Evolutionary conservation across 1,140 invertebrate species (phyloP).

Genomic region (Bombyx mandarina): DNA sequence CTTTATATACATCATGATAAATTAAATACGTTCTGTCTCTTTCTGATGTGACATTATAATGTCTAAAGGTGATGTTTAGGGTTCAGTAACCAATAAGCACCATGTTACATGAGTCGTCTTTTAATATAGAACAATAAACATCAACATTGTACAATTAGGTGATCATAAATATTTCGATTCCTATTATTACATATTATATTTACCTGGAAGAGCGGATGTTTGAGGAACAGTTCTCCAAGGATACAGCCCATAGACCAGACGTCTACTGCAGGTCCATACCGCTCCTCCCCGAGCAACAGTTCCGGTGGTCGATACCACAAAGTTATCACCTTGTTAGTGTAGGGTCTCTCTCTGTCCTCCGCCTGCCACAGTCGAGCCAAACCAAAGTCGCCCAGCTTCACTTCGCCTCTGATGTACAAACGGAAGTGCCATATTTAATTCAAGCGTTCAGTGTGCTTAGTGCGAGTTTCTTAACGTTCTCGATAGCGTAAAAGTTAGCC

Average conservation of each 20-base stretch:
- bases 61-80: too few species aligned
- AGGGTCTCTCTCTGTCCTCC: constrained; percentile 94
- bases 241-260: constrained; percentile 99
- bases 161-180: too few species aligned
- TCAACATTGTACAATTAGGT: too few species aligned
- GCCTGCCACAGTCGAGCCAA: constrained; percentile 96
- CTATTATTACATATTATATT: not conserved
- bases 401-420: constrained; percentile 86
- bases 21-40: too few species aligned
- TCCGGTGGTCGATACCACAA: constrained; percentile 99
- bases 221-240: constrained; percentile 96
- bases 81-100: too few species aligned
- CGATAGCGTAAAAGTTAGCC: too few species aligned
- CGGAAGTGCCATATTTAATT: not conserved
- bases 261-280: constrained; percentile 98
- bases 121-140: too few species aligned
- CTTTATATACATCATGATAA: too few species aligned
- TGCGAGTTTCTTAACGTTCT: not conserved
- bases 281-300: constrained; percentile 95
- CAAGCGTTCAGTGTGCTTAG: not conserved
- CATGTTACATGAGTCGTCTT: too few species aligned
- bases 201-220: constrained; percentile 96
- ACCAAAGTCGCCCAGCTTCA: constrained; percentile 99
- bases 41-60: too few species aligned
- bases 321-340: constrained; percentile 99